Base-by-base conservation (phyloP, 2,797 vertebrate species). In the Alectoris magna region DNA sequence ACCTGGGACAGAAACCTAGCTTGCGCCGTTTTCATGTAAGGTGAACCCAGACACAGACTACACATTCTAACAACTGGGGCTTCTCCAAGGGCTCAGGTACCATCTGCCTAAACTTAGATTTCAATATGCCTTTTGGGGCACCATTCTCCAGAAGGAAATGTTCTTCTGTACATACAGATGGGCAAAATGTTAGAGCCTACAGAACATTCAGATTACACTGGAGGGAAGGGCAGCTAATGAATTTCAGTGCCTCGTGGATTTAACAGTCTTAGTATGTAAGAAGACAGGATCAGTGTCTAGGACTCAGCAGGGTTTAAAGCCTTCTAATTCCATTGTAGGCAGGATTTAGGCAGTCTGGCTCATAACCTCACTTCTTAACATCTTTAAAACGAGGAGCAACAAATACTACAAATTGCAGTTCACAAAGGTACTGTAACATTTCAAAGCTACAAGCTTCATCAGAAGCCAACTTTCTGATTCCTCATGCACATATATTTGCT, bases 231-330 rank as follows among this genome's bases (percentile, higher is more conserved):
- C 26, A 81, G 27, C 34, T 92, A 94, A 93, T 89, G 87, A 90
- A 91, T 96, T 95, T 89, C 89, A 88, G 21, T 67, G 59, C 59
- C 85, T 88, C 46, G 48, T 90, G 85, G 79, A 75, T 91, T 95
- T 94, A 91, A 92, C 46, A 93, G 70, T 19, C 76, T 93, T 94
- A 91, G 41, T 83, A 86, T 91, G 62, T 48, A 93, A 89, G 91
- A 63, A 88, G 51, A 56, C 38, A 49, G 87, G 85, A 93, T 92
- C 72, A 91, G 58, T 81, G 89, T 80, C 66, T 74, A 71, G 79
- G 82, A 93, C 94, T 92, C 76, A 84, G 59, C 31, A 67, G 67
- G 46, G 34, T 87, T 94, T 91, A 95, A 91, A 92, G 22, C 82
- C 74, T 64, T 80, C 62, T 92, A 85, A 91, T 91, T 71, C 91